Evolutionary conservation across 2,797 vertebrate genomes (phyloP).

Genomic region (Smutsia gigantea): DNA sequence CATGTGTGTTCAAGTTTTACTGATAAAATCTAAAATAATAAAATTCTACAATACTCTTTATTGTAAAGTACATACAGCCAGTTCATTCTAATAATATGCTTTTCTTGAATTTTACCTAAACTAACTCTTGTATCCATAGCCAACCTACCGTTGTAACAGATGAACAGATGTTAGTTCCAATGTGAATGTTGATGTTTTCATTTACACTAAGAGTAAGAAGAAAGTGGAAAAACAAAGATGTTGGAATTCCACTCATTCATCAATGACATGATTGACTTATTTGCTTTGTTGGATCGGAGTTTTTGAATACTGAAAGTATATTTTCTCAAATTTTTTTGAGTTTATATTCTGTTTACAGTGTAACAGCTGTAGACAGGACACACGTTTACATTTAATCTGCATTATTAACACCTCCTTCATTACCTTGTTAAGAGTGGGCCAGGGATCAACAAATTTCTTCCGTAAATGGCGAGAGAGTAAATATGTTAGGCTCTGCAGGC

Average conservation of each 20-base stretch:
- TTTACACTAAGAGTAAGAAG: neutral
- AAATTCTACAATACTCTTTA: neutral
- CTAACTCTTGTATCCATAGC: neutral
- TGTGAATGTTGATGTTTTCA: neutral
- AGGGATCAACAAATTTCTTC: neutral
- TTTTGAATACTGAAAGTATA: neutral
- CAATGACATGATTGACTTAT: neutral
- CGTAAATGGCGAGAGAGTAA: neutral
- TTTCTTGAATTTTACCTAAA: neutral
- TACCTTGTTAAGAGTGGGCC: neutral
- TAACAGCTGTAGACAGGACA: neutral
- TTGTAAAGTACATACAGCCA: neutral
- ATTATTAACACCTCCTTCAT: neutral
- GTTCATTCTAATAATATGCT: neutral
- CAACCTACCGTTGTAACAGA: neutral
- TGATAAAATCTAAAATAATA: slow-evolving; percentile 1
- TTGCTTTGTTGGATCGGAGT: neutral
- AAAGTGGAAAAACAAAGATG: neutral
- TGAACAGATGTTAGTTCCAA: neutral
- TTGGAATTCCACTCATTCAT: neutral
- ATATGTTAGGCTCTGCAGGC: neutral
- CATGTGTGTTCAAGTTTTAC: neutral
- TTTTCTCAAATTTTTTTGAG: neutral
- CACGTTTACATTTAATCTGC: neutral
- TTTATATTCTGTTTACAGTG: neutral